Base-by-base conservation (phyloP, 1,140 invertebrate species). In the Brachionus calyciflorus region DNA sequence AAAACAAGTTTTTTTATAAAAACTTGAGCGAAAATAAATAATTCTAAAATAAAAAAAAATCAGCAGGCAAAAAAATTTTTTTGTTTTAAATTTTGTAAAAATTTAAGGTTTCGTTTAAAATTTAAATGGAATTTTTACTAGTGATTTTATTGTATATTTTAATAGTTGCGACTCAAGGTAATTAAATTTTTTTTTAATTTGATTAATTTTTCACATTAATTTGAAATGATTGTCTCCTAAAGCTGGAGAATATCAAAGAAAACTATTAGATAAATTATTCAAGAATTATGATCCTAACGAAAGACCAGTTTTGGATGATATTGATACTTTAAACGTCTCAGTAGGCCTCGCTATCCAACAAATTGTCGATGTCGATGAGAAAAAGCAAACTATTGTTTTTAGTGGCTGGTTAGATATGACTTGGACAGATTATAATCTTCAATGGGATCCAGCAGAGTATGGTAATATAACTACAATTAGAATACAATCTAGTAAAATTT, bases 291-390 rank as follows among this genome's bases (percentile, higher is more conserved):
- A 76, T 57, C 49, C 73, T 17, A 9, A 9, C 5, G 73, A 76
- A 57, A 40, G 73, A 48, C 73, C 73, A 12, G 73, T 76, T 21
- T 55, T 26, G n/a, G 49, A 76, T 26, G 73, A 76, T 41, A 57
- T 17, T 24, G 37, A 44, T 14, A 30, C 73, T 3, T 46, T 76
- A n/a, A 55, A 55, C 30, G 73, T 76, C 3, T 55, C 73, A 60
- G 49, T 76, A n/a, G 49, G 51, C n/a, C 33, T 76, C 9, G 73
- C 73, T 7, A 1, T 76, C 19, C 73, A 76, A 33, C 73, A 76
- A 30, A 76, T 76, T 28, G 49, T 76, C 30, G 73, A 76, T 57
- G 49, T 76, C 28, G 73, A 76, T 17, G 73, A 76, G 33, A 76
- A 76, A 57, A 76, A 57, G 9, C 49, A 76, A 57, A 76, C 49